A percentile compares a stretch with the other conserved stretches of the same genome.
Evolutionary conservation across 2,888 invertebrate species (phyloP).

Genomic region (Drosophila koepferae): DNA sequence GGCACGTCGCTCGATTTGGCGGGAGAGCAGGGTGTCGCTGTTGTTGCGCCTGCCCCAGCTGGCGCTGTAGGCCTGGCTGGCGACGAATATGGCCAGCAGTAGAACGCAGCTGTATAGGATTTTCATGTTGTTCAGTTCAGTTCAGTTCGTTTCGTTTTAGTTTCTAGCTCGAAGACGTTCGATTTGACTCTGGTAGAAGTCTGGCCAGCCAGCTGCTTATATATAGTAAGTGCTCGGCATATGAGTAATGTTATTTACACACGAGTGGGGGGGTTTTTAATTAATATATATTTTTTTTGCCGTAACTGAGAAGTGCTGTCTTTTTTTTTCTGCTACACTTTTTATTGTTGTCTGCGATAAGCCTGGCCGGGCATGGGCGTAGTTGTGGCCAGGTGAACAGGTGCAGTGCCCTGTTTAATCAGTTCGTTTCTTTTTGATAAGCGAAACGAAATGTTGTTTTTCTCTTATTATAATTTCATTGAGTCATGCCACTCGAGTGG

Average conservation of each 20-base stretch:
- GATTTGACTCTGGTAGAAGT: conserved; percentile 12
- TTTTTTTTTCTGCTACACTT: conserved; percentile 13
- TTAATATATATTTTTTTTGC: conserved; percentile 50
- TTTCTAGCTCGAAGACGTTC: conserved; percentile 26
- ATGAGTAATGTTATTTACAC: conserved; percentile 56
- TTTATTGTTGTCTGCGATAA: conserved; percentile 44
- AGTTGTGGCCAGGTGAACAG: conserved; percentile 6
- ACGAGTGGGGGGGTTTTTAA: conserved; percentile 45
- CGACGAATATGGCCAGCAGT: conserved; percentile 62
- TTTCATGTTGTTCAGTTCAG: conserved; percentile 43
- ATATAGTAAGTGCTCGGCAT: conserved; percentile 35
- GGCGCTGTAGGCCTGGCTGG: conserved; percentile 55
- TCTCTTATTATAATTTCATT: conserved; percentile 38
- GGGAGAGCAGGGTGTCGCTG: conserved; percentile 53
- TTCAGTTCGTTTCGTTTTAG: background rate
- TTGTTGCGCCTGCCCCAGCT: conserved; percentile 57
- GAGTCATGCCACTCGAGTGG: conserved; percentile 41
- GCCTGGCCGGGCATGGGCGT: conserved; percentile 3
- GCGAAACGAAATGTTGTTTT: conserved; percentile 13
- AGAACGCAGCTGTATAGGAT: conserved; percentile 58
- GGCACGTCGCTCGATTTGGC: conserved; percentile 48
- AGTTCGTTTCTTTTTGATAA: conserved; percentile 45
- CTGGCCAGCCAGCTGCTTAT: conserved; percentile 30
- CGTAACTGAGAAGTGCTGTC: conserved; percentile 28
- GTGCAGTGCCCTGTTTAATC: conserved; percentile 22